A percentile compares a stretch with the other conserved stretches of the same genome.
Evolutionary conservation across 2,797 vertebrate genomes (phyloP).

Genomic region (Rhinogobio ventralis): DNA sequence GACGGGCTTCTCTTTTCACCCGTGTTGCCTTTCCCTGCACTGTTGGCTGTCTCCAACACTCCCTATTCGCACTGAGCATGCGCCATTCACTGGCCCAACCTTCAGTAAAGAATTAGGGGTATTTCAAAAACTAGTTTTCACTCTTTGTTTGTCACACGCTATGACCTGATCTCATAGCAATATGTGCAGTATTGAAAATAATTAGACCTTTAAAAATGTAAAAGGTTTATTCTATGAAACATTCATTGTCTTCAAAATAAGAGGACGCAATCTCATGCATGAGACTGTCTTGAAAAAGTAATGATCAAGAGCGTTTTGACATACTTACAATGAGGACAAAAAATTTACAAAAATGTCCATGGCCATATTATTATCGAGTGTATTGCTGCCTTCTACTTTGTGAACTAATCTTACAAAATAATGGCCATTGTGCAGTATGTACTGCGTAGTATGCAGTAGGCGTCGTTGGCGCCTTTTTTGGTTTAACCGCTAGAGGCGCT

Average conservation of each 20-base stretch:
- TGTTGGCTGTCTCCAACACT: conserved; percentile 60
- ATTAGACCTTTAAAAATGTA: neutral
- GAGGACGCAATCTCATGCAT: neutral
- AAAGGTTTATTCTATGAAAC: neutral
- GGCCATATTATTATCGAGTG: neutral
- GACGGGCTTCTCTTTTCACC: conserved; percentile 49
- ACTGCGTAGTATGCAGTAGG: conserved; percentile 4
- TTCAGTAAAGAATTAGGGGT: conserved; percentile 48
- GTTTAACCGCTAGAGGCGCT: conserved; percentile 9
- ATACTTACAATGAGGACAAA: neutral
- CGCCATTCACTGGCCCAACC: conserved; percentile 58
- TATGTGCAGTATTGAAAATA: neutral
- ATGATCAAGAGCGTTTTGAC: conserved; percentile 12
- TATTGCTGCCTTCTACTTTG: neutral
- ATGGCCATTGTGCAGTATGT: neutral
- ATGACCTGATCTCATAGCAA: neutral
- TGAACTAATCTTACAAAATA: neutral
- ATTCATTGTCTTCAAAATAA: neutral
- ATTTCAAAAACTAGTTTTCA: conserved; percentile 36
- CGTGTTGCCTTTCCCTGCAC: conserved; percentile 59
- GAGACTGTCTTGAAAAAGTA: neutral
- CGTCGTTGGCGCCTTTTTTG: conserved; percentile 13
- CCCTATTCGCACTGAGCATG: conserved; percentile 60
- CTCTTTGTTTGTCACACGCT: neutral
- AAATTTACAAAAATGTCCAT: neutral